A percentile compares a stretch with the other conserved stretches of the same genome.
These are phyloP conservation scores for Dipus sagitta DNA, from an alignment of 2,797 vertebrate genomes.

Conservation along the genomic window DNA sequence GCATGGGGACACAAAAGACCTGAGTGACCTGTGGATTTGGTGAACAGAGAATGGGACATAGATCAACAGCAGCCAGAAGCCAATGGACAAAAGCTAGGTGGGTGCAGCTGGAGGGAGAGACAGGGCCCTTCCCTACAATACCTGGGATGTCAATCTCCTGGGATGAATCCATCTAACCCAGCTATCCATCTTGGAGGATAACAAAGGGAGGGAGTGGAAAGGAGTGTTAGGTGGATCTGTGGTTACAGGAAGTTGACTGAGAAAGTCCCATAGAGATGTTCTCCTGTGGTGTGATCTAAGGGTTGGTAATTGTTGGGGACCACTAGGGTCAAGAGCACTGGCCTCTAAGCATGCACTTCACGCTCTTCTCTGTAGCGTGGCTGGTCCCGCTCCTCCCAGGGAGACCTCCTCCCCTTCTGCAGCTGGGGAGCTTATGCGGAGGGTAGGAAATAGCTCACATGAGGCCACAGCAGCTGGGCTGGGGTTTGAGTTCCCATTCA, in stretches of 20 bases:
- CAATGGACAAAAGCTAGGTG: background rate
- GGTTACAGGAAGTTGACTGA: background rate
- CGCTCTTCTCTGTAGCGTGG: background rate
- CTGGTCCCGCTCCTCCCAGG: background rate
- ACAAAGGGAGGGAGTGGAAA: background rate
- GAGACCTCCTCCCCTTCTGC: background rate
- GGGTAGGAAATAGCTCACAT: background rate
- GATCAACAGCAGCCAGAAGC: background rate
- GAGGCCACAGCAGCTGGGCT: background rate
- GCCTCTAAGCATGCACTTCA: background rate
- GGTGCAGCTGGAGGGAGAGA: background rate
- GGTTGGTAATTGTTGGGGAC: background rate
- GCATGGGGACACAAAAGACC: background rate
- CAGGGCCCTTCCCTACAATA: background rate
- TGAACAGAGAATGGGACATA: background rate
- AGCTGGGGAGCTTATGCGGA: background rate
- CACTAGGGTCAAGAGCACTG: background rate
- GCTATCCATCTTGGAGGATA: background rate
- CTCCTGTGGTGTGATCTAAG: background rate
- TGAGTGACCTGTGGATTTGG: background rate
- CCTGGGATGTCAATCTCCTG: background rate
- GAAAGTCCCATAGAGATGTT: background rate
- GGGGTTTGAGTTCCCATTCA: background rate
- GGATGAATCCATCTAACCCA: too few relatives aligned
- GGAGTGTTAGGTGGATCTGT: background rate